phyloP scores from a whole-genome alignment of 1,140 invertebrate species.

The Tenebrio molitor region DNA sequence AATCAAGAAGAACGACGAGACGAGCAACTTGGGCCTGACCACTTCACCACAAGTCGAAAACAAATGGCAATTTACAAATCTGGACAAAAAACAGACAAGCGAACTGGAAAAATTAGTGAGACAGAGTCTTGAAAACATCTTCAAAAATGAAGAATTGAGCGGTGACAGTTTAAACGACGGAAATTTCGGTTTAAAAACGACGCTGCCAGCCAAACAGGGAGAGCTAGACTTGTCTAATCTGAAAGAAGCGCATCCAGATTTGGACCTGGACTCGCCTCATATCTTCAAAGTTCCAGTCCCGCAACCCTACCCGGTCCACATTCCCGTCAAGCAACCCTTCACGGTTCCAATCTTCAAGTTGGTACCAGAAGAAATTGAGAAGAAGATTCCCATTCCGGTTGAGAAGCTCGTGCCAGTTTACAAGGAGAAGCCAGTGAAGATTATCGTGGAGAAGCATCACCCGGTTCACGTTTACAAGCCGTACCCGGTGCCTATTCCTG shows the following conservation, averaged over 20 bases:
- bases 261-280: conserved; percentile 9
- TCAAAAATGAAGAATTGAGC: neutral
- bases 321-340: conserved; percentile 79
- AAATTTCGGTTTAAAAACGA: neutral
- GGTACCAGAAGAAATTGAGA: conserved; percentile 75
- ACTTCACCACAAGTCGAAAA: neutral
- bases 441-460: conserved; percentile 83
- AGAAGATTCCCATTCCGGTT: conserved; percentile 80
- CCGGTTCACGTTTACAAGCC: conserved; percentile 80
- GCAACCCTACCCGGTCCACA: conserved; percentile 80
- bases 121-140: conserved; percentile 7
- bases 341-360: conserved; percentile 81
- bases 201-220: neutral
- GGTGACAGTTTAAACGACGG: neutral
- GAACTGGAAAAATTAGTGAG: neutral
- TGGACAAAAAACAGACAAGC: neutral
- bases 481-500: conserved; percentile 83
- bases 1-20: neutral
- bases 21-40: neutral
- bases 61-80: neutral
- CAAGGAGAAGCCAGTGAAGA: conserved; percentile 81
- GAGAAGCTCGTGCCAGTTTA: conserved; percentile 82
- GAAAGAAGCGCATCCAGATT: neutral
- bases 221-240: neutral
- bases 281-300: conserved; percentile 80